These are phyloP conservation scores for Hymenopus coronatus DNA, from an alignment of 2,888 invertebrate species.

Conservation along the genomic window DNA sequence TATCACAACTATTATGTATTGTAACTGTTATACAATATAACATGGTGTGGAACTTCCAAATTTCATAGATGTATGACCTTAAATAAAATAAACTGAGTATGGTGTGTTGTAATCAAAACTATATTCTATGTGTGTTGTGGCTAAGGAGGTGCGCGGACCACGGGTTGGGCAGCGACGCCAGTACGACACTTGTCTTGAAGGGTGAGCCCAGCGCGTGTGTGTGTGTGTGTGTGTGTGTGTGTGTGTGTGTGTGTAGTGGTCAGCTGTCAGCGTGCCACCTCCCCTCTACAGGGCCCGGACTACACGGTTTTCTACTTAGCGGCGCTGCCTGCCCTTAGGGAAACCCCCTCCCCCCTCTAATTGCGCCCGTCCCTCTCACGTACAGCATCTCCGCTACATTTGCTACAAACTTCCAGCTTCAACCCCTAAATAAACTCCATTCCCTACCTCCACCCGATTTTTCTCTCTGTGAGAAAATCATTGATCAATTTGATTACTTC, in stretches of 20 bases:
- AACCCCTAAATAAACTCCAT: constrained; percentile 12
- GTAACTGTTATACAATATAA: too few species aligned
- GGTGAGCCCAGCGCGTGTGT: background rate
- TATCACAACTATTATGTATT: too few species aligned
- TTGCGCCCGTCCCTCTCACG: constrained; percentile 42
- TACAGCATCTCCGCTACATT: background rate
- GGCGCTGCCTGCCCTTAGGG: constrained; percentile 37
- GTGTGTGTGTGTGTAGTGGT: constrained; percentile 21
- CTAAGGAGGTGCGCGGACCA: background rate
- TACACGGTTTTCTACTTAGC: constrained; percentile 53
- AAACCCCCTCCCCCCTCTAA: constrained; percentile 40
- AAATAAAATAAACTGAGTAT: too few species aligned
- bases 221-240: background rate
- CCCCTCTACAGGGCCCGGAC: constrained; percentile 40
- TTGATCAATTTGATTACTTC: constrained; percentile 11
- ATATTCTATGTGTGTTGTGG: too few species aligned
- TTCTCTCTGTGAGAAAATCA: background rate
- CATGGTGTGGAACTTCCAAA: too few species aligned
- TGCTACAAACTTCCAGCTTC: constrained; percentile 10
- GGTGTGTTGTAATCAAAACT: too few species aligned
- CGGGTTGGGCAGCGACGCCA: background rate
- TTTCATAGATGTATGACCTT: too few species aligned
- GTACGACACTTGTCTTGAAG: background rate
- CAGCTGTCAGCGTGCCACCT: constrained; percentile 41
- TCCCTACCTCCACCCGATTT: background rate